Evolutionary conservation across 1,140 invertebrate species (phyloP).

Genomic region (Cydia fagiglandana): DNA sequence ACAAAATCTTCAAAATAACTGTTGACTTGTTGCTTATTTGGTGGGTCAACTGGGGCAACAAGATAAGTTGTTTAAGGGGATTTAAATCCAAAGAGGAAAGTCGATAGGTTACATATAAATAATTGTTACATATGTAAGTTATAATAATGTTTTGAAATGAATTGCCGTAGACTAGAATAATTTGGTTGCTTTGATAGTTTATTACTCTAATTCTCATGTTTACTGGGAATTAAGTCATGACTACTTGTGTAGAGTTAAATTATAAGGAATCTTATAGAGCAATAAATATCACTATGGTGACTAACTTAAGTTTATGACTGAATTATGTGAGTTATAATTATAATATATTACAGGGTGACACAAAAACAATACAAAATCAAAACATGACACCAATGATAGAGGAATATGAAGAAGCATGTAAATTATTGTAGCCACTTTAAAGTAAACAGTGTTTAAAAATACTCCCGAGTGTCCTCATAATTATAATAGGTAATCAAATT

Average conservation of each 20-base stretch:
- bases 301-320: constrained; percentile 22
- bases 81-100: background rate
- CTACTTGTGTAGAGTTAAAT: background rate
- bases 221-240: background rate
- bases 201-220: background rate
- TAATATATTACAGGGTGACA: background rate
- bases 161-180: constrained; percentile 5
- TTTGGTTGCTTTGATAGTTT: constrained; percentile 7
- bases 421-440: too few species aligned
- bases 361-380: background rate
- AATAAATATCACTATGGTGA: constrained; percentile 21
- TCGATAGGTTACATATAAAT: background rate
- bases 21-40: background rate
- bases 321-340: constrained; percentile 11
- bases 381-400: too few species aligned
- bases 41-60: background rate
- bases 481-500: background rate
- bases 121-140: background rate
- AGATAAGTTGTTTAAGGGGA: background rate
- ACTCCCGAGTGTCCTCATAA: background rate
- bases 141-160: background rate
- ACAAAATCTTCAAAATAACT: too few species aligned
- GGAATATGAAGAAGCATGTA: too few species aligned
- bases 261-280: constrained; percentile 7
- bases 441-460: too few species aligned